A percentile compares a stretch with the other conserved stretches of the same genome.
phyloP scores from a whole-genome alignment of 64 coral and sea anemone species.

The Astreopora myriophthalma region DNA sequence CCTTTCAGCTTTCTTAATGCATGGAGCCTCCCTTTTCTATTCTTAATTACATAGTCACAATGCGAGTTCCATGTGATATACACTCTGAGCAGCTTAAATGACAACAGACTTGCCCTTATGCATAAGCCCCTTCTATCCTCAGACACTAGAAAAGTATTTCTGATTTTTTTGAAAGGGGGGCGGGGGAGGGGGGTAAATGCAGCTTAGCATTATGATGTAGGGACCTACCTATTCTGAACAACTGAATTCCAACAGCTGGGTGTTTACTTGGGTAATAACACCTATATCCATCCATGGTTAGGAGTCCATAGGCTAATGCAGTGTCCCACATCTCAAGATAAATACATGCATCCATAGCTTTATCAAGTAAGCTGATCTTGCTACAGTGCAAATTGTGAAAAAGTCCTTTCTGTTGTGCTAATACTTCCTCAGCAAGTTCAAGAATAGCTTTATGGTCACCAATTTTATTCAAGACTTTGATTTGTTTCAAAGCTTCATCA shows the following conservation, averaged over 20 bases:
- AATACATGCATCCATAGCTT: constrained; percentile 90
- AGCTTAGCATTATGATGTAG: background rate
- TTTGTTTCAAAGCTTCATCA: constrained; percentile 50
- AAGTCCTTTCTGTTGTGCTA: constrained; percentile 48
- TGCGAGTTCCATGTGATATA: too few relatives aligned
- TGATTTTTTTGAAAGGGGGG: too few relatives aligned
- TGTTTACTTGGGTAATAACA: constrained; percentile 80
- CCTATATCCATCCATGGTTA: constrained; percentile 72
- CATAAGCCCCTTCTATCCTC: too few relatives aligned
- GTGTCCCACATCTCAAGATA: constrained; percentile 68
- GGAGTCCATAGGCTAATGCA: constrained; percentile 81
- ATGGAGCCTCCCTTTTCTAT: too few relatives aligned
- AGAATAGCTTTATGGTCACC: constrained; percentile 41
- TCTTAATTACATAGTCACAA: too few relatives aligned
- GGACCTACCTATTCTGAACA: constrained; percentile 93
- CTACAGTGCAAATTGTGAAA: constrained; percentile 72
- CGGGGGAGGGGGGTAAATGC: too few relatives aligned
- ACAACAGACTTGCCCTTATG: too few relatives aligned
- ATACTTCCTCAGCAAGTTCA: constrained; percentile 55
- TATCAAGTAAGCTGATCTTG: constrained; percentile 63
- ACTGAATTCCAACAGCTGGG: constrained; percentile 86
- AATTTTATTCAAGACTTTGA: constrained; percentile 44
- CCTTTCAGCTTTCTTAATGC: too few relatives aligned
- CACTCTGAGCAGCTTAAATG: too few relatives aligned
- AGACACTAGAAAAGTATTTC: too few relatives aligned